Conservation (phyloP, 2,888 invertebrate species). For the Stenolophus ochropezus region DNA sequence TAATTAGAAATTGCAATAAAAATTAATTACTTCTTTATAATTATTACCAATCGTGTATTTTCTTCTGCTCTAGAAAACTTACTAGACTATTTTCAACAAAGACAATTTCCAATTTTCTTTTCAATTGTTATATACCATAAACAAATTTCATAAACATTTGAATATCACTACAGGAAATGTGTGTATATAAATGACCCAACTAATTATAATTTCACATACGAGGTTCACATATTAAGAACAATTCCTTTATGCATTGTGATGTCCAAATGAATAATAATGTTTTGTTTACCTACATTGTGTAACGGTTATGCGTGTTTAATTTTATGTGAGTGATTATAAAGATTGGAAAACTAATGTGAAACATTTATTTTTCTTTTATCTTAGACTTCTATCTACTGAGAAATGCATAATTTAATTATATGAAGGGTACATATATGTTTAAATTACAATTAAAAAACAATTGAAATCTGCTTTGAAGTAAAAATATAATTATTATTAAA, state of each 20-base stretch:
- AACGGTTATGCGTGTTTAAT: slow-evolving; percentile 3
- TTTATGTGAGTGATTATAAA: not conserved
- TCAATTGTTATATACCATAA: too few species aligned
- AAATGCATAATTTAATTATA: not conserved
- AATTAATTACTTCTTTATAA: not conserved
- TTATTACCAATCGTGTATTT: not conserved
- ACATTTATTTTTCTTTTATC: not conserved
- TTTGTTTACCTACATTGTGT: slow-evolving; percentile 33
- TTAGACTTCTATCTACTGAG: not conserved
- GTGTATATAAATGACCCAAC: not conserved
- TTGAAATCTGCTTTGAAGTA: not conserved
- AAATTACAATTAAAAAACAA: not conserved
- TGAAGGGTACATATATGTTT: not conserved
- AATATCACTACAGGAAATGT: not conserved
- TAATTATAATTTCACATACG: not conserved
- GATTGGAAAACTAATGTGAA: not conserved
- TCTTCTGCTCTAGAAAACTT: not conserved
- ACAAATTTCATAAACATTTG: too few species aligned
- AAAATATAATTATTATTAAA: not conserved
- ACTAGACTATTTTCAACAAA: too few species aligned
- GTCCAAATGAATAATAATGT: slow-evolving; percentile 9
- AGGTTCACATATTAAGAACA: slow-evolving; percentile 9
- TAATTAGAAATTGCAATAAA: not conserved
- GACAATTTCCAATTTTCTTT: too few species aligned
- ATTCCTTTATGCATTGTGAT: slow-evolving; percentile 15